phyloP scores from a whole-genome alignment of 1,140 invertebrate genomes.

The Pemphigus obesinymphae region DNA sequence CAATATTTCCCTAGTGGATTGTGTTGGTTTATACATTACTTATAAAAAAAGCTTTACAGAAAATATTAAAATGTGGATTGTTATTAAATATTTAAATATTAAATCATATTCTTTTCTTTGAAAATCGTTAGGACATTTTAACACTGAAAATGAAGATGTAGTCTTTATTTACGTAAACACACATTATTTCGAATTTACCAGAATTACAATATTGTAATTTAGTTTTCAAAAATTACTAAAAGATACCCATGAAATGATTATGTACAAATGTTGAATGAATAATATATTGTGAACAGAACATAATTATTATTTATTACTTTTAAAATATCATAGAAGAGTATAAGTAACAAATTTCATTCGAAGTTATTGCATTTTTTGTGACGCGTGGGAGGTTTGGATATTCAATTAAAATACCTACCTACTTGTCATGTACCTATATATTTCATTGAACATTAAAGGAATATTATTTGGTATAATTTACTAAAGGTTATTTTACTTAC shows the following conservation, averaged over 20 bases:
- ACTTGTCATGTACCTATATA: too few species aligned
- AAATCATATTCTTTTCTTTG: neutral
- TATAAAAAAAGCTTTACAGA: neutral
- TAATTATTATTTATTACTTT: too few species aligned
- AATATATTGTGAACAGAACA: too few species aligned
- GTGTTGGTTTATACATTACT: neutral
- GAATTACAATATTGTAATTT: neutral
- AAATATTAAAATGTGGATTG: neutral
- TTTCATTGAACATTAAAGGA: too few species aligned
- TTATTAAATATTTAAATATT: slow-evolving; percentile 1
- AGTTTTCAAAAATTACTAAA: neutral
- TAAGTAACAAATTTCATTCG: too few species aligned
- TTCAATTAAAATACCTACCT: neutral
- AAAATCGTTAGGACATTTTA: neutral
- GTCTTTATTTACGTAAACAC: neutral
- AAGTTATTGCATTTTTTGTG: too few species aligned
- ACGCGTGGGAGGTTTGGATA: too few species aligned
- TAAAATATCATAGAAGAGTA: too few species aligned
- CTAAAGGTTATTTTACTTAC: too few species aligned
- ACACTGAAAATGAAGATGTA: neutral
- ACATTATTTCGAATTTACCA: neutral
- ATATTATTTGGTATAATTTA: too few species aligned
- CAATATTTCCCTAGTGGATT: neutral
- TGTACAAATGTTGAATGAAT: neutral
- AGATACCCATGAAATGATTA: neutral